A percentile compares a stretch with the other conserved stretches of the same genome.
phyloP scores from a whole-genome alignment of 2,888 invertebrate genomes.

The Unio pictorum region DNA sequence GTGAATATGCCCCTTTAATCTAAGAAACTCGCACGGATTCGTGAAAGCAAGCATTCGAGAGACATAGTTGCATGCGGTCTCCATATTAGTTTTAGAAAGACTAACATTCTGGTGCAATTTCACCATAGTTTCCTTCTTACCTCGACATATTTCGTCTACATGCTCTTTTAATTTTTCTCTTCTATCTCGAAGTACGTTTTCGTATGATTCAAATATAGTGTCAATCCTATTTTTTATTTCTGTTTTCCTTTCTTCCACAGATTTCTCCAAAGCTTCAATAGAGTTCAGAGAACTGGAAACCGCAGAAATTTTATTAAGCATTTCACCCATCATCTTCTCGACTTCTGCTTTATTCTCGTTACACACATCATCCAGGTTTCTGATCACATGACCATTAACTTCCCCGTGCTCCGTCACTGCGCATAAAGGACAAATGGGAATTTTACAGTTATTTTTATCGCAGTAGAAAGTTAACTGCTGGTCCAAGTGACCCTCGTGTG shows the following conservation, averaged over 20 bases:
- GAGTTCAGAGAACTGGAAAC: slow-evolving; percentile 37
- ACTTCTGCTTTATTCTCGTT: slow-evolving; percentile 41
- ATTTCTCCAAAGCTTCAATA: slow-evolving; percentile 23
- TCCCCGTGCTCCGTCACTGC: slow-evolving; percentile 43
- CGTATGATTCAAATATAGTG: slow-evolving; percentile 32
- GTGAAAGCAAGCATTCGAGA: slow-evolving; percentile 43
- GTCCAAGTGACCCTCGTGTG: slow-evolving; percentile 40
- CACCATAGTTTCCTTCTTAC: slow-evolving; percentile 24
- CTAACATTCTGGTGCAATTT: slow-evolving; percentile 24
- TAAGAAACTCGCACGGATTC: slow-evolving; percentile 44
- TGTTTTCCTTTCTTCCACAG: slow-evolving; percentile 25
- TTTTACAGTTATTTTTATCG: slow-evolving; percentile 35
- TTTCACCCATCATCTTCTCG: slow-evolving; percentile 37
- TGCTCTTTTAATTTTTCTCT: slow-evolving; percentile 36
- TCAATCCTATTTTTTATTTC: slow-evolving; percentile 37
- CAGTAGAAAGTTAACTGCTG: slow-evolving; percentile 47
- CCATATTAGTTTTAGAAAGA: slow-evolving; percentile 29
- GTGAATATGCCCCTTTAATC: slow-evolving; percentile 31
- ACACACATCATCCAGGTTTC: slow-evolving; percentile 40
- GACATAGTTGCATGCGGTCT: slow-evolving; percentile 41
- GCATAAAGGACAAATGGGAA: slow-evolving; percentile 45
- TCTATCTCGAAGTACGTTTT: slow-evolving; percentile 26
- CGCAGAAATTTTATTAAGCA: slow-evolving; percentile 34
- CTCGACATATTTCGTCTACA: slow-evolving; percentile 35
- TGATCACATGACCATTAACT: slow-evolving; percentile 35